Percentiles rank a stretch among this genome's conserved stretches.
Conservation (phyloP, 2,113 vertebrate genomes). For the Crotalus viridis region DNA sequence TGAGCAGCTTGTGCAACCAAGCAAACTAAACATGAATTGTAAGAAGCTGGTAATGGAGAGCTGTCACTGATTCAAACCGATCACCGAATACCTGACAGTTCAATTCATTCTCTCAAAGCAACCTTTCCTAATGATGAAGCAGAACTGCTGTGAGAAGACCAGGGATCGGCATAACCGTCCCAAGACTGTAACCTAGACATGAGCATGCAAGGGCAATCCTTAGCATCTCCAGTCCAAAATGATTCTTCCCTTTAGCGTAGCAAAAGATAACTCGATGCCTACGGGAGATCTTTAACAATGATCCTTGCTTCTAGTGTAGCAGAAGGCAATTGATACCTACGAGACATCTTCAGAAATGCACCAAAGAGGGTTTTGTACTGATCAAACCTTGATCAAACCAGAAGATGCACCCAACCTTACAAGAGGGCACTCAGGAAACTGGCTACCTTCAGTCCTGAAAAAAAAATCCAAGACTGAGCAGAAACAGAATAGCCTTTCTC, state of each 20-base stretch:
- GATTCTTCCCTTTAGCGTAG: not conserved
- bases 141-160: not conserved
- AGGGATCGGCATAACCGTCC: not conserved
- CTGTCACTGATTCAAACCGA: not conserved
- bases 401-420: not conserved
- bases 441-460: not conserved
- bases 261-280: not conserved
- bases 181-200: not conserved
- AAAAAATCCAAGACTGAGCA: not conserved
- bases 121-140: not conserved
- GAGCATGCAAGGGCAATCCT: not conserved
- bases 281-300: not conserved
- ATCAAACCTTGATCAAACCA: not conserved
- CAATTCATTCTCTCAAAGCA: not conserved
- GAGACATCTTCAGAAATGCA: not conserved
- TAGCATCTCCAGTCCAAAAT: not conserved
- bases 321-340: not conserved
- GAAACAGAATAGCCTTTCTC: not conserved
- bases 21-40: constrained; percentile 6
- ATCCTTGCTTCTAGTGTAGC: not conserved
- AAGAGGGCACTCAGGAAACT: not conserved
- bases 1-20: constrained; percentile 4
- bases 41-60: not conserved
- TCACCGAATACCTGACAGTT: not conserved
- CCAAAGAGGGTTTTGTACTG: not conserved